These are phyloP conservation scores for Pristionchus japonicus DNA, from an alignment of 2,888 invertebrate species.

Conservation along the genomic window DNA sequence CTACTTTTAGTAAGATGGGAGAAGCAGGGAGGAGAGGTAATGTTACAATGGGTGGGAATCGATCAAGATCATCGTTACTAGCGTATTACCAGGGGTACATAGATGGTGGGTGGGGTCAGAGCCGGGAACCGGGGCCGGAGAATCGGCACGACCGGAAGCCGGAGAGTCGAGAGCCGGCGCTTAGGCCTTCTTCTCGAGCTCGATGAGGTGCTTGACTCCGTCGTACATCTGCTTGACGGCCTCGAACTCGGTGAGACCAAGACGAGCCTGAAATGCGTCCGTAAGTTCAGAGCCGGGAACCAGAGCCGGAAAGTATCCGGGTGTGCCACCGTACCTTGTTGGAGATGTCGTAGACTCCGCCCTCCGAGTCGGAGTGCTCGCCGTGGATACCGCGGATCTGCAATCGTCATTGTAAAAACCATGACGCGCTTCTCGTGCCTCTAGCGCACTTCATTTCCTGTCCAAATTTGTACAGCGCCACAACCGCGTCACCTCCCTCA, in stretches of 20 bases:
- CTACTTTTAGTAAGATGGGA: slow-evolving; percentile 3
- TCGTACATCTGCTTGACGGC: slow-evolving; percentile 84
- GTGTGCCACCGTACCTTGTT: slow-evolving; percentile 79
- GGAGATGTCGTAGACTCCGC: slow-evolving; percentile 87
- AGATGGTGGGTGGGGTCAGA: background rate
- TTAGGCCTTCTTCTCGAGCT: slow-evolving; percentile 72
- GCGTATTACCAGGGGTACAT: slow-evolving; percentile 28
- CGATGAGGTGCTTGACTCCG: slow-evolving; percentile 81
- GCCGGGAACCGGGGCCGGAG: background rate
- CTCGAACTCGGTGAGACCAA: slow-evolving; percentile 84
- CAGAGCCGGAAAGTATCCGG: background rate
- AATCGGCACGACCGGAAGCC: background rate
- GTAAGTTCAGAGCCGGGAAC: background rate
- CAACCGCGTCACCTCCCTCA: slow-evolving; percentile 78
- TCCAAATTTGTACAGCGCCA: no score
- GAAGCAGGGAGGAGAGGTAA: background rate
- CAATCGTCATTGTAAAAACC: slow-evolving; percentile 76
- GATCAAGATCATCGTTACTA: slow-evolving; percentile 43
- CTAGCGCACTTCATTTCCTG: no score
- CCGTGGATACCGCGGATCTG: slow-evolving; percentile 87
- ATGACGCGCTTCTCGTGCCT: no score
- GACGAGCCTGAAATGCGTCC: slow-evolving; percentile 80
- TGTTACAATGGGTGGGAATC: slow-evolving; percentile 38
- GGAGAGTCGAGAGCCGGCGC: background rate
- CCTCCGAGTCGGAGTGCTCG: slow-evolving; percentile 95